These are phyloP conservation scores for Synergus japonicus DNA, from an alignment of 2,888 invertebrate species.

Conservation along the genomic window DNA sequence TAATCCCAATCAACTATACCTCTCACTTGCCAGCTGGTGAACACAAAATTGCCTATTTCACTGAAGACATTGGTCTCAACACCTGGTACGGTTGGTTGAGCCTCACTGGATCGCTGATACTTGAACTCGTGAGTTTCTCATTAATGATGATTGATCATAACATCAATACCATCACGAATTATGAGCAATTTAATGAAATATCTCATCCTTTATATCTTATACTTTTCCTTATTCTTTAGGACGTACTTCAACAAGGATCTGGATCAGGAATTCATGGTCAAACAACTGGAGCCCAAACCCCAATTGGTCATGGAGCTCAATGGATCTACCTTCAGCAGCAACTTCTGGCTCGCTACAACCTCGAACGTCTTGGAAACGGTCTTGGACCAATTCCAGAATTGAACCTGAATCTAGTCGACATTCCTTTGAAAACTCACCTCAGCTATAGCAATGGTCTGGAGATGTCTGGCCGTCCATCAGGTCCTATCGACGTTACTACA, in stretches of 20 bases:
- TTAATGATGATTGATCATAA: background rate
- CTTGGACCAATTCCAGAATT: conserved; percentile 83
- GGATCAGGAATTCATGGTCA: conserved; percentile 28
- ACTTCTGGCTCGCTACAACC: conserved; percentile 84
- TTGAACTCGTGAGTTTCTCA: conserved; percentile 57
- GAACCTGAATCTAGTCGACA: conserved; percentile 76
- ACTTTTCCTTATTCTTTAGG: background rate
- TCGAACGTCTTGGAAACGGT: conserved; percentile 86
- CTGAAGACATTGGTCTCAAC: conserved; percentile 85
- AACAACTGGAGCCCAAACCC: conserved; percentile 45
- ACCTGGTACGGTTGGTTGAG: conserved; percentile 82
- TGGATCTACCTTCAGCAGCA: conserved; percentile 85
- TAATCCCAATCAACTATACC: conserved; percentile 83
- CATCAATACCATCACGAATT: background rate
- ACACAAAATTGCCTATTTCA: conserved; percentile 83
- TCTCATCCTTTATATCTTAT: background rate
- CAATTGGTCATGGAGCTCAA: conserved; percentile 72
- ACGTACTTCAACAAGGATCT: background rate
- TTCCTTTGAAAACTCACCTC: conserved; percentile 83
- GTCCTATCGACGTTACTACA: conserved; percentile 68
- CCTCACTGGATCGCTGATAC: conserved; percentile 79
- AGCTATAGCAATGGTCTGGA: conserved; percentile 83
- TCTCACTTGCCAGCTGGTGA: conserved; percentile 78
- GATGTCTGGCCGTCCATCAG: conserved; percentile 80
- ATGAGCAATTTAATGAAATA: background rate